Evolutionary conservation across 2,113 vertebrate genomes (phyloP).

Genomic region (Sus scrofa): T2T-Sscrofa CM000829.6:39621501-39622000

Average conservation of each 20-base stretch:
- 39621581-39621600: background rate
- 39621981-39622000: background rate
- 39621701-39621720: background rate
- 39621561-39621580: background rate
- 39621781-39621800: background rate
- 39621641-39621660: background rate
- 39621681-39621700: background rate
- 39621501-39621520: background rate
- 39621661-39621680: background rate
- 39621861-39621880: background rate
- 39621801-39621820: background rate
- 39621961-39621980: background rate
- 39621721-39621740: background rate
- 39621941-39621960: background rate
- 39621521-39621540: background rate
- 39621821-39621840: background rate
- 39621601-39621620: background rate
- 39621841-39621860: background rate
- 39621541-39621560: background rate
- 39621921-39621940: background rate
- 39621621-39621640: background rate
- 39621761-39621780: background rate
- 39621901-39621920: background rate
- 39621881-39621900: background rate
- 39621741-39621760: background rate